phyloP scores from a whole-genome alignment of 2,888 invertebrate species.

The Phortica okadai region DNA sequence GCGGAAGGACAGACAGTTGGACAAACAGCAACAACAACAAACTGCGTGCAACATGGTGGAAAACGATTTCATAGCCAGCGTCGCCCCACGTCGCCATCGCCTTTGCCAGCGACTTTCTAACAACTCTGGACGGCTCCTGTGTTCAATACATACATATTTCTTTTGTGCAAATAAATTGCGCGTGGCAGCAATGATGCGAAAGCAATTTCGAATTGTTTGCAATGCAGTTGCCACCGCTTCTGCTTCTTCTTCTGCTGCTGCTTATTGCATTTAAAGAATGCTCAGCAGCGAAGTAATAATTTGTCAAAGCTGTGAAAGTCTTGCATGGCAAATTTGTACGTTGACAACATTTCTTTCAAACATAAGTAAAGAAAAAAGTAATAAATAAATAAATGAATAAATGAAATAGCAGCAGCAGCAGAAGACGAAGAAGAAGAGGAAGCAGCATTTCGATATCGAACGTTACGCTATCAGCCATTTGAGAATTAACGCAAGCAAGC shows the following conservation, averaged over 20 bases:
- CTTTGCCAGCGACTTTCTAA: constrained; percentile 48
- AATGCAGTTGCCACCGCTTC: constrained; percentile 35
- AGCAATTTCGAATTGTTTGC: constrained; percentile 70
- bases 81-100: constrained; percentile 12
- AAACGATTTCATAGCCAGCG: constrained; percentile 4
- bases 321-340: too few species aligned
- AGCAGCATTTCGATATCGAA: not conserved
- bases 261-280: constrained; percentile 68
- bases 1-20: constrained; percentile 41
- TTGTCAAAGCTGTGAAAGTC: too few species aligned
- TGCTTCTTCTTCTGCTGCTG: constrained; percentile 48
- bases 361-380: not conserved
- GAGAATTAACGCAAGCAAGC: constrained; percentile 60
- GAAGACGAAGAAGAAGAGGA: too few species aligned
- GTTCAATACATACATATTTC: constrained; percentile 33
- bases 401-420: not conserved
- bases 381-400: not conserved
- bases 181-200: constrained; percentile 71
- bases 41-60: constrained; percentile 44
- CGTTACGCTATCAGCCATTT: constrained; percentile 25
- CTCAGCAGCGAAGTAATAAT: constrained; percentile 65
- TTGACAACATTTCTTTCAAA: too few species aligned
- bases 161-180: constrained; percentile 71
- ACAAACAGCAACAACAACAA: constrained; percentile 33
- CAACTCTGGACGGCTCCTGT: too few species aligned